These are phyloP conservation scores for Drosophila gunungcola DNA, from an alignment of 1,140 invertebrate genomes.

Conservation along the genomic window DNA sequence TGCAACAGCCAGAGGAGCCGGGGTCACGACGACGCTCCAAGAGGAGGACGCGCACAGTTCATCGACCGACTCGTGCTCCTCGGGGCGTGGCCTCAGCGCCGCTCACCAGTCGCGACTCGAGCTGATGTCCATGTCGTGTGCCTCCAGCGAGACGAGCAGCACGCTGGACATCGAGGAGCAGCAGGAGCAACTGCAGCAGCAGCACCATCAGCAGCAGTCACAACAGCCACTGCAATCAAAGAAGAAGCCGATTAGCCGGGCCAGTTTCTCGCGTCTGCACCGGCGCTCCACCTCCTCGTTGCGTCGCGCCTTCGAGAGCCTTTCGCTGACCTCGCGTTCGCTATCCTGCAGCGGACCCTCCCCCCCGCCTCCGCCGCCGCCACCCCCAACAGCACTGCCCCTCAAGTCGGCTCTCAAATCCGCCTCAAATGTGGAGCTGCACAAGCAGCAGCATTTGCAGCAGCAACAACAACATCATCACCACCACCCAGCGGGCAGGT, in stretches of 20 bases:
- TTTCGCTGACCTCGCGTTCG: conserved; percentile 87
- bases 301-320: conserved; percentile 89
- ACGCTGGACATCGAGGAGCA: conserved; percentile 83
- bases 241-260: conserved; percentile 56
- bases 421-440: conserved; percentile 66
- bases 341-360: conserved; percentile 87
- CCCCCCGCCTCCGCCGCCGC: conserved; percentile 60
- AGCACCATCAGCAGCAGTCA: conserved; percentile 39
- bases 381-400: conserved; percentile 41
- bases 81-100: conserved; percentile 62
- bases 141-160: conserved; percentile 87
- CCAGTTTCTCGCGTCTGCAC: conserved; percentile 86
- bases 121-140: conserved; percentile 86
- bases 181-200: conserved; percentile 45
- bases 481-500: conserved; percentile 12
- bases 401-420: conserved; percentile 79
- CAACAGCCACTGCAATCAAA: conserved; percentile 34
- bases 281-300: conserved; percentile 88
- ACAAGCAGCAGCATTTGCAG: conserved; percentile 49
- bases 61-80: conserved; percentile 87
- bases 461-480: conserved; percentile 22
- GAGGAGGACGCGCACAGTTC: conserved; percentile 87
- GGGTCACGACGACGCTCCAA: conserved; percentile 30
- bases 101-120: conserved; percentile 77
- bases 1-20: conserved; percentile 20